Base-by-base conservation (phyloP, 2,797 vertebrate species). In the Rhincodon typus region DNA sequence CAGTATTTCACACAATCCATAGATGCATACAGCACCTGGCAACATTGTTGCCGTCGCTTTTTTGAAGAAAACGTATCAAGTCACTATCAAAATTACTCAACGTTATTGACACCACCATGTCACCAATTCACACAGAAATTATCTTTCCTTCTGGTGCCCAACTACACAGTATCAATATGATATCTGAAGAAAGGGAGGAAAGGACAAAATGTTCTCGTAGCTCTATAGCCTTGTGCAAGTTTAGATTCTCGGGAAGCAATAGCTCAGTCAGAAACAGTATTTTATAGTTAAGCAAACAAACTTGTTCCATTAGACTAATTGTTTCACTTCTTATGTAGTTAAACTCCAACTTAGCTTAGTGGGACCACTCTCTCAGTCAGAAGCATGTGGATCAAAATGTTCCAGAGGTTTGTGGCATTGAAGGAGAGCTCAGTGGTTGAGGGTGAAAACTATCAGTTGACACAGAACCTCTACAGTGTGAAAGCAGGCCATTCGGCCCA, bases 1-100 rank as follows among this genome's bases (percentile, higher is more conserved):
- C 27, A 34, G 27, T 10, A 69, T 72, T 74, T 30, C 69, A 34
- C 53, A 74, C 67, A 53, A 72, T 94, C 21, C 50, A 15, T 25
- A n/a, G 94, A 50, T 74, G 42, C 38, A 67, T 74, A 94, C 1
- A 53, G 27, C 15, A 74, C 69, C 23, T 69, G 67, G 67, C 66
- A 69, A 69, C 91, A 94, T 94, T 69, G 66, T 70, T 94, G 93
- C 93, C 72, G 23, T 91, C 27, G 7, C 23, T 94, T 94, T 15
- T 67, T 38, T 46, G 46, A 42, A 42, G 93, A 42, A 27, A 94
- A 50, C 93, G 19, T 70, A 70, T 70, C 93, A 94, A 94, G 38
- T 94, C n/a, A 72, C 42, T 69, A 94, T 69, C 38, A 42, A 70
- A 94, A 94, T 94, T 94, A 94, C 67, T 94, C 67, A 50, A 69